Base-by-base conservation (phyloP, 2,888 invertebrate genomes). In the Xylocampa areola region DNA sequence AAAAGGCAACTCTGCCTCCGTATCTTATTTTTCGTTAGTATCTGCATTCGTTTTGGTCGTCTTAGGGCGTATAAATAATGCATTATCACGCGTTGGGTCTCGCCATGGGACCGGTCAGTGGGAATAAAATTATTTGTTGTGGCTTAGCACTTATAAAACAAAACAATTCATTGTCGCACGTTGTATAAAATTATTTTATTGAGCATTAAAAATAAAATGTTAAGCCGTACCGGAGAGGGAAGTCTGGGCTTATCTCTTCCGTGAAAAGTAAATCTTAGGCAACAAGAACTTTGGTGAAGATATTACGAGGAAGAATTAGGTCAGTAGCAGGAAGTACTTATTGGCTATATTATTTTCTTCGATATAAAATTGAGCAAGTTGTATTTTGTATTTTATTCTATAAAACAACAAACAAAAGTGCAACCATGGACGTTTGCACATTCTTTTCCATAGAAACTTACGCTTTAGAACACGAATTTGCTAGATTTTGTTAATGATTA, bases 1-100 rank as follows among this genome's bases (percentile, higher is more conserved):
- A 89, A 89, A 90, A 86, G 88, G 80, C 81, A 82, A 78, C 76
- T 78, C 74, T 80, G 81, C 78, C 76, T 80, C 82, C 79, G 81
- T 80, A 82, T 82, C 84, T 88, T 91, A 88, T 89, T 90, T 93
- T 92, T 92, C 86, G 87, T 90, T 87, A 87, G 85, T 86, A 90
- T 90, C 88, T 90, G 90, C 90, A 91, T 92, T 92, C 86, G 88
- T 90, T 92, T 92, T 88, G 86, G 90, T 87, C 87, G 84, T 87
- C 87, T 91, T 88, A 90, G 90, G 86, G 84, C 82, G 80, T 86
- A 94, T 94, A 93, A 92, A 94, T 94, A 94, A 94, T 93, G 91
- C 92, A 94, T 92, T 90, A 90, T 91, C 93, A 93, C 92, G 92
- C 91, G 85, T 89, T 81, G 85, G 84, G 82, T 82, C 86, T 76